A percentile compares a stretch with the other conserved stretches of the same genome.
phyloP scores from a whole-genome alignment of 2,797 vertebrate species.

The Sebastes taczanowskii region DNA sequence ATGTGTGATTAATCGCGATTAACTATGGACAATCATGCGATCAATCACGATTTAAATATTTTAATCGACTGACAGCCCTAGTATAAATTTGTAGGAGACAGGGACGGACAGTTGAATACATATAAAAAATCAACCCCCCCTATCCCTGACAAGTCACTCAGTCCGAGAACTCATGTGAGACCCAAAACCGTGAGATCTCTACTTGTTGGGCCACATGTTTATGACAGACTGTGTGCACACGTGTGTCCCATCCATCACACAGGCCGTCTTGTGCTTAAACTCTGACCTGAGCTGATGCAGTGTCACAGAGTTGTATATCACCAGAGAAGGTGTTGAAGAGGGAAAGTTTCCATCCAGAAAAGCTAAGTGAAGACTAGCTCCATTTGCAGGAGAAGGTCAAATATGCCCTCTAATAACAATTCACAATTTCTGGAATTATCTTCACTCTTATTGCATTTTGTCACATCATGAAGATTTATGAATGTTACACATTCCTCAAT shows the following conservation, averaged over 20 bases:
- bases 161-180: not conserved
- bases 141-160: not conserved
- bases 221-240: slow-evolving; percentile 11
- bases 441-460: slow-evolving; percentile 16
- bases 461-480: slow-evolving; percentile 51
- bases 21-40: too few species aligned
- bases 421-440: slow-evolving; percentile 8
- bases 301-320: slow-evolving; percentile 29
- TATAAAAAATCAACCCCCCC: not conserved
- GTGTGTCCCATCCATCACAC: slow-evolving; percentile 46
- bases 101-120: not conserved
- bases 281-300: slow-evolving; percentile 29
- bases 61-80: too few species aligned
- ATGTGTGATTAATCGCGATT: too few species aligned
- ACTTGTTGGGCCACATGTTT: slow-evolving; percentile 5
- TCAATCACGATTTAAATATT: too few species aligned
- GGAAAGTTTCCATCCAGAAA: slow-evolving; percentile 22
- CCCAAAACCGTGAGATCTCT: not conserved
- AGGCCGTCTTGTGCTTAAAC: slow-evolving; percentile 20
- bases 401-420: slow-evolving; percentile 2
- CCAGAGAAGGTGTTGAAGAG: slow-evolving; percentile 3
- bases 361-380: not conserved
- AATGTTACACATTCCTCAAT: slow-evolving; percentile 39
- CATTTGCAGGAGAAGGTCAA: slow-evolving; percentile 2
- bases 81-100: not conserved